These are phyloP conservation scores for Drosophila melanosoma DNA, from an alignment of 2,888 invertebrate genomes.

Conservation along the genomic window DNA sequence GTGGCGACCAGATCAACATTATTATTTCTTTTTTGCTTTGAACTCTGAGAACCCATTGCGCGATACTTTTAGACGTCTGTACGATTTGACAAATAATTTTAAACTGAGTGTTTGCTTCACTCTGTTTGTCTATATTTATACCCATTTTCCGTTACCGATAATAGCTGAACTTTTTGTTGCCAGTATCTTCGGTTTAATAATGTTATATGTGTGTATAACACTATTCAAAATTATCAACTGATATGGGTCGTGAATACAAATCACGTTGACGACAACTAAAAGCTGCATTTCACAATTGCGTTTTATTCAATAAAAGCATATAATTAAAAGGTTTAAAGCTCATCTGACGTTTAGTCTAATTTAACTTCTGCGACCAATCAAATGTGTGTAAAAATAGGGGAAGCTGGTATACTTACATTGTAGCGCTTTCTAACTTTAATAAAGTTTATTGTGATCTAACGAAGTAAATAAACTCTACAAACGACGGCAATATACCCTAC, in stretches of 20 bases:
- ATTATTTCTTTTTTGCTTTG: slow-evolving; percentile 50
- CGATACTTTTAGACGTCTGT: slow-evolving; percentile 14
- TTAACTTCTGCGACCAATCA: background rate
- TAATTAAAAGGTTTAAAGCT: background rate
- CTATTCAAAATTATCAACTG: slow-evolving; percentile 4
- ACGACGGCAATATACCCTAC: background rate
- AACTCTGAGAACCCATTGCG: slow-evolving; percentile 30
- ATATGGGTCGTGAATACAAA: slow-evolving; percentile 4
- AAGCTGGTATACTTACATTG: background rate
- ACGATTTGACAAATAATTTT: slow-evolving; percentile 11
- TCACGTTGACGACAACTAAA: background rate
- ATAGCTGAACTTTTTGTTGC: slow-evolving; percentile 12
- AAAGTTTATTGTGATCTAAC: slow-evolving; percentile 10
- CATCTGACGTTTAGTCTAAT: background rate
- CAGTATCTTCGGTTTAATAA: background rate
- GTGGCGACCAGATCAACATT: slow-evolving; percentile 39
- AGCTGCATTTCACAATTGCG: background rate
- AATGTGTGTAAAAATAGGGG: background rate
- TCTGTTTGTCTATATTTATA: slow-evolving; percentile 42
- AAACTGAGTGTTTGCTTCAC: slow-evolving; percentile 30
- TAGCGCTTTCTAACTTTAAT: slow-evolving; percentile 20
- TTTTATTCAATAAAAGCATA: background rate
- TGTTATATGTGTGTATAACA: background rate
- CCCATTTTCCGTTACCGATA: slow-evolving; percentile 9
- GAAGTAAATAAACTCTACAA: slow-evolving; percentile 8